Conservation (phyloP, 2,888 invertebrate species). For the Troides oblongomaculatus region DNA sequence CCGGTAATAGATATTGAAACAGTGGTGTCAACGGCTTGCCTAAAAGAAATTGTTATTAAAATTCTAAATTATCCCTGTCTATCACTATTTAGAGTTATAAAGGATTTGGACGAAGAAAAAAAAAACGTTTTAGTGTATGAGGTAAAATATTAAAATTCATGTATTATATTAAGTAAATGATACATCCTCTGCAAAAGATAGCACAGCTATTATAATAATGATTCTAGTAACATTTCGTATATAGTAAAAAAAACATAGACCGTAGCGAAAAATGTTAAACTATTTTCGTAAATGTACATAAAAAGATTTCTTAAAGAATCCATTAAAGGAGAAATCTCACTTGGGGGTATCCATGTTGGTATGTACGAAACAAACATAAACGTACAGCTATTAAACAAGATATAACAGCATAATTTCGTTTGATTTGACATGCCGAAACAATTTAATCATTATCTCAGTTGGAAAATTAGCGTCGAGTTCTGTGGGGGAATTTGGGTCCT, state of each 20-base stretch:
- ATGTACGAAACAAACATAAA: conserved; percentile 65
- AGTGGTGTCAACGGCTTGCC: too few relatives aligned
- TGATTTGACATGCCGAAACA: conserved; percentile 80
- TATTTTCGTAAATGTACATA: conserved; percentile 9
- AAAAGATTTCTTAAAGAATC: conserved; percentile 43
- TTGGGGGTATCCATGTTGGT: conserved; percentile 56
- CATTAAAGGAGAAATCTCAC: conserved; percentile 63
- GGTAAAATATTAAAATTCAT: background rate
- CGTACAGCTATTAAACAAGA: conserved; percentile 74
- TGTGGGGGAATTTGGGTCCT: conserved; percentile 40
- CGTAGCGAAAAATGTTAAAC: conserved; percentile 13
- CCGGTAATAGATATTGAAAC: too few relatives aligned
- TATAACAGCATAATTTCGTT: conserved; percentile 80
- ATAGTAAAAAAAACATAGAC: background rate
- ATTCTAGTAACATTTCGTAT: background rate
- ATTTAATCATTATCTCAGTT: conserved; percentile 76
- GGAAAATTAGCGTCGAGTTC: conserved; percentile 56
- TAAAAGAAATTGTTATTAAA: too few relatives aligned
- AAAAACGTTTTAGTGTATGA: too few relatives aligned
- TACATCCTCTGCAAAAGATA: background rate
- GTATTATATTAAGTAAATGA: background rate
- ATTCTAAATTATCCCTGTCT: too few relatives aligned
- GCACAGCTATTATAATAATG: background rate
- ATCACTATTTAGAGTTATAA: too few relatives aligned
- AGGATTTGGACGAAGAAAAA: too few relatives aligned